phyloP scores from a whole-genome alignment of 2,113 vertebrate genomes.

The Heloderma charlesbogerti region DNA sequence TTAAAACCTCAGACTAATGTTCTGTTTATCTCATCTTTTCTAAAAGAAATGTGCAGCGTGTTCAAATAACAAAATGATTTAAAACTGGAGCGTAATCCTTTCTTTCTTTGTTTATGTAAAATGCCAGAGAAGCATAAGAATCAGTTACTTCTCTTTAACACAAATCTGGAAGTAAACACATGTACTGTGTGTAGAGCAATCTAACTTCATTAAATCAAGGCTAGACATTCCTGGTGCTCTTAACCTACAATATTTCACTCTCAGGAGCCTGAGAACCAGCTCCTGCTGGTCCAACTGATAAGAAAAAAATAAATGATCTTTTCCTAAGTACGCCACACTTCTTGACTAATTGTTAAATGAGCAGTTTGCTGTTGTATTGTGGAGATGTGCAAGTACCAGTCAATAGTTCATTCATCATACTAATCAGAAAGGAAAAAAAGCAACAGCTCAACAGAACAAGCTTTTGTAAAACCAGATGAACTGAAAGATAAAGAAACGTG shows the following conservation, averaged over 20 bases:
- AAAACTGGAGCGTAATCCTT: constrained; percentile 16
- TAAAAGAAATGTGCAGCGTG: background rate
- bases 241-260: constrained; percentile 58
- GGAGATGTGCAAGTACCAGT: constrained; percentile 31
- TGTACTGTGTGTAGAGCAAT: constrained; percentile 46
- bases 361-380: background rate
- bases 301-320: constrained; percentile 52
- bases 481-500: constrained; percentile 41
- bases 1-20: background rate
- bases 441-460: constrained; percentile 46
- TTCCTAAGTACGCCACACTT: constrained; percentile 50
- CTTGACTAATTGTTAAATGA: constrained; percentile 63
- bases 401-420: constrained; percentile 59
- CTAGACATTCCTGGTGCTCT: constrained; percentile 48
- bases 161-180: constrained; percentile 55
- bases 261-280: constrained; percentile 48
- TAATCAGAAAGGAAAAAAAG: constrained; percentile 48
- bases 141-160: constrained; percentile 25
- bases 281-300: constrained; percentile 59
- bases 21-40: constrained; percentile 9
- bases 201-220: constrained; percentile 61
- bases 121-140: constrained; percentile 39
- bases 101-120: constrained; percentile 42
- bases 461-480: constrained; percentile 57
- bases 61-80: constrained; percentile 16